These are phyloP conservation scores for Myripristis jacobus DNA, from an alignment of 2,797 vertebrate species.

Conservation along the genomic window DNA sequence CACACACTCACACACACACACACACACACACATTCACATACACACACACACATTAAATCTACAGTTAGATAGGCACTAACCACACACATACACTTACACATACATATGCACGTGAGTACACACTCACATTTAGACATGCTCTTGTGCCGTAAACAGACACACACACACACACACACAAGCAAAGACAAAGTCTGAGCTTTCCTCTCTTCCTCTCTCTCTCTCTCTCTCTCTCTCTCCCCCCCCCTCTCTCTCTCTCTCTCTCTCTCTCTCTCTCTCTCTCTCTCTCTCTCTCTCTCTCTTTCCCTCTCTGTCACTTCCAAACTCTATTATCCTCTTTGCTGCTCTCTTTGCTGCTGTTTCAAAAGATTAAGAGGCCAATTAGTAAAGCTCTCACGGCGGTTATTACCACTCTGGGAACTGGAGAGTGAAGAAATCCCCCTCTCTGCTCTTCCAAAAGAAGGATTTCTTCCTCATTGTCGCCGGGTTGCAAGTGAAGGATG, in stretches of 20 bases:
- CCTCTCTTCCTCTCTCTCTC: no score
- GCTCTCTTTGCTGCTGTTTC: conserved; percentile 39
- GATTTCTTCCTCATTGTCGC: conserved; percentile 70
- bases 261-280: conserved; percentile 36
- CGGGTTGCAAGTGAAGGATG: conserved; percentile 59
- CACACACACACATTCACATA: neutral
- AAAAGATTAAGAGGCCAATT: conserved; percentile 71
- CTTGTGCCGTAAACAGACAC: neutral
- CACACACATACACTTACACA: neutral
- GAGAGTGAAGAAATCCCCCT: conserved; percentile 66
- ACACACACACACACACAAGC: neutral
- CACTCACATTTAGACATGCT: conserved; percentile 2
- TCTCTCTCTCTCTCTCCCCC: no score
- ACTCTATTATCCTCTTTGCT: conserved; percentile 40
- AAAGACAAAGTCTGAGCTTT: neutral
- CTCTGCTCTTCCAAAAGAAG: conserved; percentile 62
- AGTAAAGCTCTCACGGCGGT: conserved; percentile 70
- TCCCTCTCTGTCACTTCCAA: conserved; percentile 26
- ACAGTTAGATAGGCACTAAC: neutral
- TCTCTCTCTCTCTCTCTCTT: conserved; percentile 15
- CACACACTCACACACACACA: conserved; percentile 11
- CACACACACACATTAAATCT: neutral
- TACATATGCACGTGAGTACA: conserved; percentile 1
- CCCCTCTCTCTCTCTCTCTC: neutral
- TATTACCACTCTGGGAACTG: conserved; percentile 70